Conservation (phyloP, 35 echinoderm and acorn worm genomes). For the Heliocidaris erythrogramma region DNA sequence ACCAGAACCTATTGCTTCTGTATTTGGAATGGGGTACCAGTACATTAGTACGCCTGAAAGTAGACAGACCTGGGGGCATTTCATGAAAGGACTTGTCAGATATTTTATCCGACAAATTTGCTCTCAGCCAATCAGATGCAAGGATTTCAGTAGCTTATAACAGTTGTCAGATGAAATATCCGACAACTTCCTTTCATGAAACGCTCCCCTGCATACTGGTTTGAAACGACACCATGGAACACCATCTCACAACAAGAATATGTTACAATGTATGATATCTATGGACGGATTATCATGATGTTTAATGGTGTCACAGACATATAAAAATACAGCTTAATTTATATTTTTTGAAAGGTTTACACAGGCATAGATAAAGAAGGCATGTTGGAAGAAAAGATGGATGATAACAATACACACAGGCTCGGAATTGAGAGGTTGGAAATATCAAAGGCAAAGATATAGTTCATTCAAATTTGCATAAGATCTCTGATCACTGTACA, state of each 20-base stretch:
- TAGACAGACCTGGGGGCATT: not conserved
- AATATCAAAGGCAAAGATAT: no score
- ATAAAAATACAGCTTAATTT: not conserved
- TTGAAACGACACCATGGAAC: not conserved
- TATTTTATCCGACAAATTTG: no score
- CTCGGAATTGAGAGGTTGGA: not conserved
- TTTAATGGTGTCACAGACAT: not conserved
- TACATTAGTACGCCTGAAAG: not conserved
- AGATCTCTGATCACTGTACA: not conserved
- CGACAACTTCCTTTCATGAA: no score
- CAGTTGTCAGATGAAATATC: no score
- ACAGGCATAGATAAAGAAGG: not conserved
- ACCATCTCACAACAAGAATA: not conserved
- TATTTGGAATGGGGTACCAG: not conserved
- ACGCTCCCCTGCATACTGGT: no score
- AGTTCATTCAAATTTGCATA: not conserved
- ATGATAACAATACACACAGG: not conserved
- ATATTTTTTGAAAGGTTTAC: not conserved
- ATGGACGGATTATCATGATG: not conserved
- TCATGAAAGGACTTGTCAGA: no score
- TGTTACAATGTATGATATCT: not conserved
- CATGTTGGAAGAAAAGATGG: not conserved
- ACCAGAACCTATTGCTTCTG: not conserved
- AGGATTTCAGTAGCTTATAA: no score
- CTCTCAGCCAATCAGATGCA: no score